Evolutionary conservation across 92 coral and sea anemone species (phyloP).

Genomic region (Nematostella vectensis): DNA sequence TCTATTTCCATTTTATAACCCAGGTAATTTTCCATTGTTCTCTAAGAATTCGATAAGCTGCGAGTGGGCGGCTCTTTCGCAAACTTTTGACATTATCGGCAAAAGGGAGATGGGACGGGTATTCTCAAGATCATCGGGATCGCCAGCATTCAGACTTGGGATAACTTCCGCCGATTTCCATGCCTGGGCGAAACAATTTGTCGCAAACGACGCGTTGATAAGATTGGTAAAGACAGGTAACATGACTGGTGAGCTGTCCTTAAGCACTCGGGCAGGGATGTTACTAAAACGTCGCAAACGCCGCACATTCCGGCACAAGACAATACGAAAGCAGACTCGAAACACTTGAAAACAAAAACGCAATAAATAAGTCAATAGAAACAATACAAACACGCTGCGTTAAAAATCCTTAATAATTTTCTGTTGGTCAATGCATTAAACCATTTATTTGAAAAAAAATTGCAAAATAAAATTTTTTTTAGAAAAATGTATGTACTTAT

Average conservation of each 20-base stretch:
- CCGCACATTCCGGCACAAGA: too few species aligned
- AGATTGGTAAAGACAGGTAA: conserved; percentile 15
- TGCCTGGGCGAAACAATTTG: conserved; percentile 22
- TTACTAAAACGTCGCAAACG: conserved; percentile 20
- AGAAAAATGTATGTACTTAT: too few species aligned
- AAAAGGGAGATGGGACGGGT: conserved; percentile 27
- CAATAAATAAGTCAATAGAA: too few species aligned
- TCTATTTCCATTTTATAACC: conserved; percentile 20
- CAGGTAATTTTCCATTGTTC: conserved; percentile 5
- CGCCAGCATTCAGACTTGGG: conserved; percentile 13
- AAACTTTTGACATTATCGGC: conserved; percentile 33
- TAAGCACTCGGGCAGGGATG: conserved; percentile 29
- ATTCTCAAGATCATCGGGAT: conserved; percentile 27
- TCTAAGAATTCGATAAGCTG: conserved; percentile 30
- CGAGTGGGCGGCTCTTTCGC: conserved; percentile 15
- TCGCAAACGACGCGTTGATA: conserved; percentile 21
- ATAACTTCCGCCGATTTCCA: conserved; percentile 35
- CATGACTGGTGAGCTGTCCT: conserved; percentile 24
- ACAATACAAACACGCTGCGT: too few species aligned
- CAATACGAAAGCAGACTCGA: too few species aligned
- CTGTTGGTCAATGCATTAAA: too few species aligned
- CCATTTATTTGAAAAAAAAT: too few species aligned
- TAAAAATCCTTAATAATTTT: too few species aligned
- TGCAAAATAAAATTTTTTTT: too few species aligned
- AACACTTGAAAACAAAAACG: too few species aligned